Evolutionary conservation across 2,797 vertebrate genomes (phyloP).

Genomic region (Mus caroli): DNA sequence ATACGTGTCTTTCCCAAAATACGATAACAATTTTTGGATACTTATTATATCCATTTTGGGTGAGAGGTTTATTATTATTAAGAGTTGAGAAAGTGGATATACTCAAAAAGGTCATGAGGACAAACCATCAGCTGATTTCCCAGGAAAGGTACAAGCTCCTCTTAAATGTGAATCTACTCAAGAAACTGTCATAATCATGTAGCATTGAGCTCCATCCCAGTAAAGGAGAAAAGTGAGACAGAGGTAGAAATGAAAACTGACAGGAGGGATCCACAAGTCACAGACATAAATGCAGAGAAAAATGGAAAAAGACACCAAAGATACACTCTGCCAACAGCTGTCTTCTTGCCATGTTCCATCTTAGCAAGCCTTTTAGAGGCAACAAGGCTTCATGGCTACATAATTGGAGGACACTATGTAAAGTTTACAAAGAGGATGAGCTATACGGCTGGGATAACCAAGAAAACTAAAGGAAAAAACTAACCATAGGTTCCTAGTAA

Average conservation of each 20-base stretch:
- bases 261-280: neutral
- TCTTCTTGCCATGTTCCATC: conserved; percentile 31
- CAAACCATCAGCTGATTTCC: conserved; percentile 42
- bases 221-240: neutral
- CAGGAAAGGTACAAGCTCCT: conserved; percentile 46
- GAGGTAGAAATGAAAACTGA: conserved; percentile 13
- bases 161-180: conserved; percentile 65
- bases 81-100: conserved; percentile 38
- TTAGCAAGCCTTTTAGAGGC: conserved; percentile 26
- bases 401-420: neutral
- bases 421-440: conserved; percentile 46
- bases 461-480: neutral
- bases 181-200: neutral
- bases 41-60: conserved; percentile 1
- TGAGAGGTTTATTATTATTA: neutral
- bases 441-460: conserved; percentile 36
- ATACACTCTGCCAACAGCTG: conserved; percentile 52
- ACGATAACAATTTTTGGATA: conserved; percentile 11
- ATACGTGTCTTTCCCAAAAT: conserved; percentile 62
- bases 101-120: conserved; percentile 50
- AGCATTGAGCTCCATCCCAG: neutral
- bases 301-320: conserved; percentile 46
- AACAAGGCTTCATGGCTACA: conserved; percentile 52
- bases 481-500: neutral
- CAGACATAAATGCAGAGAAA: conserved; percentile 1